These are phyloP conservation scores for Iselma pallidipennis DNA, from an alignment of 2,888 invertebrate genomes.

Conservation along the genomic window DNA sequence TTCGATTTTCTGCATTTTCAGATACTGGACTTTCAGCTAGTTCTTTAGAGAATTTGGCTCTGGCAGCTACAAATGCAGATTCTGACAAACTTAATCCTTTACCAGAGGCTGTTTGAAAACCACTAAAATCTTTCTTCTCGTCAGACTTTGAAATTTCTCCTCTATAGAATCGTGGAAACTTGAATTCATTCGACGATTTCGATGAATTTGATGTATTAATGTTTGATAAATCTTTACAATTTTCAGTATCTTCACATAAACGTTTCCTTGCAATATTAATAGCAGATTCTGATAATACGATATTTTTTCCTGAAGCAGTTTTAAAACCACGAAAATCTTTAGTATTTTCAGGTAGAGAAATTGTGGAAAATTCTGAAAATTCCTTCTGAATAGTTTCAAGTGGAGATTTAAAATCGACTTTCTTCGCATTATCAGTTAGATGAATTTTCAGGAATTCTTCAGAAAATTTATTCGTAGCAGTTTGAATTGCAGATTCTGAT, in stretches of 20 bases:
- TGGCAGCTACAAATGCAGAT: slow-evolving; percentile 17
- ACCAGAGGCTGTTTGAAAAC: slow-evolving; percentile 14
- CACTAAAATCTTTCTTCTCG: neutral
- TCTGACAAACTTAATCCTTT: slow-evolving; percentile 20
- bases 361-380: neutral
- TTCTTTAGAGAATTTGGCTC: neutral
- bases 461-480: slow-evolving; percentile 3
- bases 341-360: neutral
- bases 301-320: slow-evolving; percentile 19
- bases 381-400: too few species aligned
- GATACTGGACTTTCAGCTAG: neutral
- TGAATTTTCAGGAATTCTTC: slow-evolving; percentile 1
- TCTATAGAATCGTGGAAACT: neutral
- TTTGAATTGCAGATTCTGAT: slow-evolving; percentile 29
- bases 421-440: too few species aligned
- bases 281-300: slow-evolving; percentile 30
- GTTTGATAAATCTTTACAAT: neutral
- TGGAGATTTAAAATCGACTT: too few species aligned
- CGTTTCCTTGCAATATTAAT: slow-evolving; percentile 46
- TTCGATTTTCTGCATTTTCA: slow-evolving; percentile 7
- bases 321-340: slow-evolving; percentile 9
- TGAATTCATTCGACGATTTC: neutral
- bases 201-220: neutral
- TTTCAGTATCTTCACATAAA: slow-evolving; percentile 34
- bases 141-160: neutral